phyloP scores from a whole-genome alignment of 2,888 invertebrate species.

The Drosophila greeni region DNA sequence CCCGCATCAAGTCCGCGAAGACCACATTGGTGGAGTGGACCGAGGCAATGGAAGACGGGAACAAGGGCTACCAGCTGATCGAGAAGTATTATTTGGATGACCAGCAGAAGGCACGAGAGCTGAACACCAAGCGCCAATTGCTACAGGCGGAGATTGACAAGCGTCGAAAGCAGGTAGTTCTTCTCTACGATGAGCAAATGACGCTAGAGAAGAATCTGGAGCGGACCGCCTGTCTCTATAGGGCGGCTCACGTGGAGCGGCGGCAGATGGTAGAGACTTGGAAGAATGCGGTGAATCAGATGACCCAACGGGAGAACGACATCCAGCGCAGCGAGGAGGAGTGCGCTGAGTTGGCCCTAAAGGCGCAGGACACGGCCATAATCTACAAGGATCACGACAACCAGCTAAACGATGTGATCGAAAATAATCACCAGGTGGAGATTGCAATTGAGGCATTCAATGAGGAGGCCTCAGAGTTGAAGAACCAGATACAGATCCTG shows the following conservation, averaged over 20 bases:
- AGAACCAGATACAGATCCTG: conserved; percentile 75
- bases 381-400: conserved; percentile 79
- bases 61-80: conserved; percentile 85
- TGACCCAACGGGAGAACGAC: conserved; percentile 85
- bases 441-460: conserved; percentile 78
- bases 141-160: conserved; percentile 80
- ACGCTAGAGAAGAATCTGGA: conserved; percentile 81
- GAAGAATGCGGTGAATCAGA: conserved; percentile 84
- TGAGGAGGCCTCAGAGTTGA: conserved; percentile 74
- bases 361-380: conserved; percentile 75
- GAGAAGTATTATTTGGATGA: conserved; percentile 87
- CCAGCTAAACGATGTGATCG: conserved; percentile 80
- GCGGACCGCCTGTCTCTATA: conserved; percentile 80
- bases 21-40: conserved; percentile 85
- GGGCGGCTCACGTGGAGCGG: conserved; percentile 83
- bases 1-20: conserved; percentile 83
- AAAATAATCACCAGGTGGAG: conserved; percentile 80
- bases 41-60: conserved; percentile 84
- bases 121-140: conserved; percentile 81
- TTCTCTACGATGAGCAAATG: conserved; percentile 80
- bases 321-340: conserved; percentile 81
- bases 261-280: conserved; percentile 85
- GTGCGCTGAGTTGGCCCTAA: conserved; percentile 59
- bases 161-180: conserved; percentile 78
- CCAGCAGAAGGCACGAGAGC: conserved; percentile 82